phyloP scores from a whole-genome alignment of 2,113 vertebrate genomes.

The Argyrosomus japonicus region DNA sequence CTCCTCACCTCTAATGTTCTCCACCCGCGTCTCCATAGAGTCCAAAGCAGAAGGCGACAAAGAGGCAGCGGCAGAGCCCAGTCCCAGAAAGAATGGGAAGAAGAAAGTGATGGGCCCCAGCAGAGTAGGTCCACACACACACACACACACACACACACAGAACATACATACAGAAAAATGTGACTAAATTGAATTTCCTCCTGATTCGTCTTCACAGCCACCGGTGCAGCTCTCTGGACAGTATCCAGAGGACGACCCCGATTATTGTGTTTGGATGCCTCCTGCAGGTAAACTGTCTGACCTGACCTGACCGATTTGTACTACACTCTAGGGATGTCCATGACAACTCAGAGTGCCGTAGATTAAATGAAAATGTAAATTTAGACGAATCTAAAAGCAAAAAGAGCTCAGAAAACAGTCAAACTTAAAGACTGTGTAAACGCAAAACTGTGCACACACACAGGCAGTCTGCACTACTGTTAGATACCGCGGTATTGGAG shows the following conservation, averaged over 20 bases:
- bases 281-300: slow-evolving; percentile 87
- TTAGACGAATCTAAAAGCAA: no score
- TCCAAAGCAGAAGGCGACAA: slow-evolving; percentile 53
- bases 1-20: background rate
- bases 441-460: no score
- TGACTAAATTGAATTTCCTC: background rate
- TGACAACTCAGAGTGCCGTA: no score
- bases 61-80: slow-evolving; percentile 28
- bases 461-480: no score
- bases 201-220: slow-evolving; percentile 75
- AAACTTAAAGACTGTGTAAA: no score
- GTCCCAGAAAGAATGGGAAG: slow-evolving; percentile 80
- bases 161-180: background rate
- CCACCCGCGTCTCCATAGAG: slow-evolving; percentile 35
- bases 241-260: slow-evolving; percentile 95
- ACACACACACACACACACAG: no score
- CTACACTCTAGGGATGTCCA: background rate
- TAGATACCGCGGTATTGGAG: no score
- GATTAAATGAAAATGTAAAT: no score
- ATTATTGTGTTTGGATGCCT: slow-evolving; percentile 97
- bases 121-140: slow-evolving; percentile 82
- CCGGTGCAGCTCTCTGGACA: slow-evolving; percentile 82
- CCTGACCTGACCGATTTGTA: background rate
- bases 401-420: no score
- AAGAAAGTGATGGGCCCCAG: slow-evolving; percentile 83